Base-by-base conservation (phyloP, 2,797 vertebrate genomes). In the Simalia tracyae region DNA sequence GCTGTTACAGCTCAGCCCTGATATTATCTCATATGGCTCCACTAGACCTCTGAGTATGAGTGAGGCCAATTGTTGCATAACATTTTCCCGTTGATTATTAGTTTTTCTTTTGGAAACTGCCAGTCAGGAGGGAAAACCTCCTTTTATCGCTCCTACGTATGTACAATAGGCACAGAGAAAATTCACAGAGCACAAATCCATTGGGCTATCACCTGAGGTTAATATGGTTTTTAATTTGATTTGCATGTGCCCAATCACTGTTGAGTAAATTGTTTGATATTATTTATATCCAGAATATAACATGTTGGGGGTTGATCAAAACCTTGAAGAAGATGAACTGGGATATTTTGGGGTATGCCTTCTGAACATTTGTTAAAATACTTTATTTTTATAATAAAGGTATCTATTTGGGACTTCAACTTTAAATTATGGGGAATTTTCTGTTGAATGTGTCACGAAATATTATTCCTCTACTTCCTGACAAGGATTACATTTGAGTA, bases 401-500 rank as follows among this genome's bases (percentile, higher is more conserved):
- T 64, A 4, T 12, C 14, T 5, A 93, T 92, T 56, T 15, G 19
- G 31, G 0, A 3, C 0, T 84, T 1, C 26, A 46, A 84, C 88
- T 1, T 17, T 50, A 11, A 91, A 54, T 93, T 92, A 86, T 93
- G 59, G 56, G 36, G 28, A 89, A 91, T 88, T 87, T 57, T 2
- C 0, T 92, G 2, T 1, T 92, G 59, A 94, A 86, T 0, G 0
- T 31, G 26, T 12, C 9, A 92, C 91, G 94, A 60, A n/a, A n/a
- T 86, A 3, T 88, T 28, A 1, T 91, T 95, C 92, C 31, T 28
- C 2, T 0, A 31, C 88, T 87, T 87, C 61, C 56, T 92, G 86
- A 88, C 24, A 72, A 54, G 89, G 36, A 91, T 28, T 86, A 86
- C 93, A 88, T 4, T 64, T 93, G 11, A 7, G 22, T 63, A 57